These are phyloP conservation scores for Dasyornis broadbenti DNA, from an alignment of 2,113 vertebrate genomes.

Conservation along the genomic window DNA sequence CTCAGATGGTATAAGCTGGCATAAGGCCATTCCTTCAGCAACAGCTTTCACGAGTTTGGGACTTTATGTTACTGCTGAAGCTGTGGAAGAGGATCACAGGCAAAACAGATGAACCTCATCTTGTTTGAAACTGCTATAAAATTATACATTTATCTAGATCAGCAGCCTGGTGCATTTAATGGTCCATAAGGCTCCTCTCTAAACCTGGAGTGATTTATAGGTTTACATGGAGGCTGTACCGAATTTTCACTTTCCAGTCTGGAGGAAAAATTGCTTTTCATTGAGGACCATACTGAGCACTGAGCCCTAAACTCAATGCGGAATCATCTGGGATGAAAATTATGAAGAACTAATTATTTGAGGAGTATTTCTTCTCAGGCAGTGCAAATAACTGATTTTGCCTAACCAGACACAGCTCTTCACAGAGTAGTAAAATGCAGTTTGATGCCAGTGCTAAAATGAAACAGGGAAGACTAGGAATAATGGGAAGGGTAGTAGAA, in stretches of 20 bases:
- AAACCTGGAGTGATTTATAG: background rate
- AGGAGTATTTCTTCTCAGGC: background rate
- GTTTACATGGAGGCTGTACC: background rate
- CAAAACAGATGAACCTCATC: background rate
- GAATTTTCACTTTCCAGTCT: background rate
- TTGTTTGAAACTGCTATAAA: background rate
- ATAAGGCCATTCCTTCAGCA: background rate
- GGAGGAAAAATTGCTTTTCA: background rate
- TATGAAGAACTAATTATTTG: background rate
- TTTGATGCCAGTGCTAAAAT: background rate
- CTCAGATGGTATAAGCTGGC: conserved; percentile 24
- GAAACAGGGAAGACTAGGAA: background rate
- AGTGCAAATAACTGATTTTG: background rate
- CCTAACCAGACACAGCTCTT: background rate
- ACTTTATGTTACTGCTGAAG: background rate
- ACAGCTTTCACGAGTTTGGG: background rate
- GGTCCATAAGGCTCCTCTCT: background rate
- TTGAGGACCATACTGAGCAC: background rate
- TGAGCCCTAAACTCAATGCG: background rate
- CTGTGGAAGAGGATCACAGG: background rate
- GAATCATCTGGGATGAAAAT: background rate
- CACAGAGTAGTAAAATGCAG: background rate
- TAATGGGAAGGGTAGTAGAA: background rate
- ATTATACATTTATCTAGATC: background rate
- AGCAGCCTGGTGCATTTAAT: background rate